Percentiles rank a stretch among this genome's conserved stretches.
Evolutionary conservation across 2,888 invertebrate species (phyloP).

Genomic region (Heliothis peltigera): DNA sequence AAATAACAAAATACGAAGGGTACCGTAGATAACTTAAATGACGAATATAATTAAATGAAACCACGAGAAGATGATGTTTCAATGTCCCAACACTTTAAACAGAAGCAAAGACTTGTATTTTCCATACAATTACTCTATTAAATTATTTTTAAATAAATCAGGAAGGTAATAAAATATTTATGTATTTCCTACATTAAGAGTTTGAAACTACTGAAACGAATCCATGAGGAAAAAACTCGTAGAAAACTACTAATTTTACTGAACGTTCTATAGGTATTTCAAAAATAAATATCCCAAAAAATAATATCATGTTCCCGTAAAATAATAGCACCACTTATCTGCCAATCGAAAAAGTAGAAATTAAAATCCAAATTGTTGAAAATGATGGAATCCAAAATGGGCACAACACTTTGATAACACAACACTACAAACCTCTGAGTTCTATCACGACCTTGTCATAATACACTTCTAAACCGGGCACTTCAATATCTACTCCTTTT

Average conservation of each 20-base stretch:
- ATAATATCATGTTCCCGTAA: not conserved
- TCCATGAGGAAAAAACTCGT: conserved; percentile 40
- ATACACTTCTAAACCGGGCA: conserved; percentile 88
- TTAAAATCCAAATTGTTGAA: conserved; percentile 29
- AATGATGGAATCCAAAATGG: conserved; percentile 37
- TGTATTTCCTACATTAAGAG: not conserved
- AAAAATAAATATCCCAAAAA: not conserved
- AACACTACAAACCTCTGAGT: conserved; percentile 88
- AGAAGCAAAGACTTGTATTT: not conserved
- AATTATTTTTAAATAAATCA: too few relatives aligned
- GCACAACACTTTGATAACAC: conserved; percentile 56
- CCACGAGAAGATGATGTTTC: not conserved
- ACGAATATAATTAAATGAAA: too few relatives aligned
- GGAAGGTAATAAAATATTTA: too few relatives aligned
- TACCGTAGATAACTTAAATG: not conserved
- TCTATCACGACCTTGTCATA: conserved; percentile 90
- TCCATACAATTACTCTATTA: too few relatives aligned
- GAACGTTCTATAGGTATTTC: not conserved
- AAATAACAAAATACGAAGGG: not conserved
- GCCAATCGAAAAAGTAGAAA: conserved; percentile 12
- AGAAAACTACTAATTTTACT: conserved; percentile 11
- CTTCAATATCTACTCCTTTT: conserved; percentile 86
- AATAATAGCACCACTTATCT: conserved; percentile 45
- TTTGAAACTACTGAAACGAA: conserved; percentile 1
- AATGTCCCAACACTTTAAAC: not conserved